Base-by-base conservation (phyloP, 2,888 invertebrate species). In the Athetis lepigone region DNA sequence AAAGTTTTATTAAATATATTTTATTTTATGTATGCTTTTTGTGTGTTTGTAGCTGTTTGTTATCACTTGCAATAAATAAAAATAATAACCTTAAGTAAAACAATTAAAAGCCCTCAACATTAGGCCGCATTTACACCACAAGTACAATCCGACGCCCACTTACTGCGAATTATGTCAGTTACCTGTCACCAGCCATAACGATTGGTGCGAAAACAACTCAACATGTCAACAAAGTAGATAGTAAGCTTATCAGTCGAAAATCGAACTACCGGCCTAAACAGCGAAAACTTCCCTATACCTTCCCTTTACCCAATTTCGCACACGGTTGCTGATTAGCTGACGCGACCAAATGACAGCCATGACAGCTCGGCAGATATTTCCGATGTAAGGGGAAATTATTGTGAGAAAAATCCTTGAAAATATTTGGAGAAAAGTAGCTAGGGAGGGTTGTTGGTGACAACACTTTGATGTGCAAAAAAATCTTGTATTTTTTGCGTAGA, bases 281-380 rank as follows among this genome's bases (percentile, higher is more conserved):
- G 11, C 11, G 16, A 4, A 40, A 23, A 21, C 27, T 45, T 42
- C 19, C 7, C 18, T 23, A 21, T 42, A n/a, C 23, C 19, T 2
- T 9, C 5, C 25, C 62, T 18, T 54, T 52, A 70, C 39, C 23
- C 52, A 42, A 61, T 62, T 70, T 23, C 13, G 25, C n/a, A 6
- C 33, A 23, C n/a, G 21, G 13, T 16, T 39, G 18, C 36, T 49
- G 67, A 70, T 62, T 70, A 47, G 70, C 52, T 54, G 70, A 49
- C 42, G 36, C 21, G 18, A n/a, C 4, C 11, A 49, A 52, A 54
- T 39, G 62, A 70, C 47, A 61, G 29, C n/a, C 1, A 18, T 27
- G 70, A 70, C 67, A 67, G 46, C 36, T 70, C 29, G n/a, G 47
- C 51, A 13, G 42, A 67, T 39, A 59, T 69, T 43, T 29, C 33